Conservation (phyloP, 2,888 invertebrate species). For the Atrina japonica region DNA sequence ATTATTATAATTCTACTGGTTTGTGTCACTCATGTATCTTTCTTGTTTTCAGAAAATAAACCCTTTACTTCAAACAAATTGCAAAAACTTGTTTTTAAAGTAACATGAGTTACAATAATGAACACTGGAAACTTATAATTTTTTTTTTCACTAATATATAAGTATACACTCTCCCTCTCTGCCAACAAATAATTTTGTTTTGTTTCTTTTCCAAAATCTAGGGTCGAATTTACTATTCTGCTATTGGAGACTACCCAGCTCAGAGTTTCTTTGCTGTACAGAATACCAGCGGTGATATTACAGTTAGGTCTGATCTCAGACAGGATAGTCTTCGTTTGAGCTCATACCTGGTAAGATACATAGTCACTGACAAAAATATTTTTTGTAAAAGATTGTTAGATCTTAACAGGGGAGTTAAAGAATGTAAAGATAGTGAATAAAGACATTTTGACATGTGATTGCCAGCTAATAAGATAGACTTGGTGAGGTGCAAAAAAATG, state of each 20-base stretch:
- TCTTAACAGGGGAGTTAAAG: background rate
- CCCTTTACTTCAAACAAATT: no score
- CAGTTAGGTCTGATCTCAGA: conserved; percentile 61
- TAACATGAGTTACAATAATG: no score
- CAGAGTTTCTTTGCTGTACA: conserved; percentile 72
- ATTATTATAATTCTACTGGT: background rate
- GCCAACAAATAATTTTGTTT: no score
- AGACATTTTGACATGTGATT: no score
- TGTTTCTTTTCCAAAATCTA: conserved; percentile 39
- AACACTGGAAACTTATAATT: no score
- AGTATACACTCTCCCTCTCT: no score
- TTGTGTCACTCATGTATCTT: background rate
- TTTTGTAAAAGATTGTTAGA: no score
- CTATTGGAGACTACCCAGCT: conserved; percentile 62
- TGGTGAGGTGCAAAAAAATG: no score
- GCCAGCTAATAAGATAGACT: no score
- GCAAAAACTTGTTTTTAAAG: no score
- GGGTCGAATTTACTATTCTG: conserved; percentile 65
- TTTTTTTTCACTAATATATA: no score
- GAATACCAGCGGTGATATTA: conserved; percentile 62
- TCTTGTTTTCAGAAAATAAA: background rate
- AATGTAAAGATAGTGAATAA: no score
- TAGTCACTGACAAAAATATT: background rate
- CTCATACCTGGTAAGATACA: conserved; percentile 63
- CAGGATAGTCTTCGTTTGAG: conserved; percentile 59